Base-by-base conservation (phyloP, 2,797 vertebrate genomes). In the Anguilla pacifica region DNA sequence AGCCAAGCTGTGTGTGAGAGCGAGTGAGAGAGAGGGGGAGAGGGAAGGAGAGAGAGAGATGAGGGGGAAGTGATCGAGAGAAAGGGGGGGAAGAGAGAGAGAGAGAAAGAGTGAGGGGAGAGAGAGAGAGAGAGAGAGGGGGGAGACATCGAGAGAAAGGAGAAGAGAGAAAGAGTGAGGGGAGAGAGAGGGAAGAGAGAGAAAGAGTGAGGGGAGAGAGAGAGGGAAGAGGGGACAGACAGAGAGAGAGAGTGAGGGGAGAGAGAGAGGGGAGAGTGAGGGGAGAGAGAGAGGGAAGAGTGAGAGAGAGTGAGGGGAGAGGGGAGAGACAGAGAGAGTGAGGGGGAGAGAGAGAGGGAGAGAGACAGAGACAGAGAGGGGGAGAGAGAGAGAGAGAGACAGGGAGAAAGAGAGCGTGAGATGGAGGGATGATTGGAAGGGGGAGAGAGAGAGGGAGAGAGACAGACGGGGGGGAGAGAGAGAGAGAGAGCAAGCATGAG, bases 121-220 rank as follows among this genome's bases (percentile, higher is more conserved):
- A 43, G 51, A 39, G 28, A 39, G 2, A 9, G 49, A 51, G 49
- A 3, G 9, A 51, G 3, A n/a, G n/a, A n/a, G n/a, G 49, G 49
- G 49, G 49, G 49, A 51, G 7, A 51, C 1, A 51, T 3, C 7
- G 49, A 51, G 49, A 4, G 49, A 51, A 51, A 4, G 49, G 7
- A 7, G 49, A 7, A 51, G 49, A 51, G 49, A 51, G 49, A 51
- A 7, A 51, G 49, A 51, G 49, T 4, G 49, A 51, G 0, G 7
- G 7, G 49, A 51, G 49, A 7, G 49, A 51, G 7, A 51, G 64
- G 22, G 25, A 17, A 72, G 53, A 90, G 89, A 85, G 88, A 91
- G 92, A 89, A 89, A 92, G 91, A 91, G 92, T 92, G 93, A 91
- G 57, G 87, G 87, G 85, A 81, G 31, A 31, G 31, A 31, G 31